Base-by-base conservation (phyloP, 2,113 vertebrate genomes). In the Pomatorhinus ruficollis region DNA sequence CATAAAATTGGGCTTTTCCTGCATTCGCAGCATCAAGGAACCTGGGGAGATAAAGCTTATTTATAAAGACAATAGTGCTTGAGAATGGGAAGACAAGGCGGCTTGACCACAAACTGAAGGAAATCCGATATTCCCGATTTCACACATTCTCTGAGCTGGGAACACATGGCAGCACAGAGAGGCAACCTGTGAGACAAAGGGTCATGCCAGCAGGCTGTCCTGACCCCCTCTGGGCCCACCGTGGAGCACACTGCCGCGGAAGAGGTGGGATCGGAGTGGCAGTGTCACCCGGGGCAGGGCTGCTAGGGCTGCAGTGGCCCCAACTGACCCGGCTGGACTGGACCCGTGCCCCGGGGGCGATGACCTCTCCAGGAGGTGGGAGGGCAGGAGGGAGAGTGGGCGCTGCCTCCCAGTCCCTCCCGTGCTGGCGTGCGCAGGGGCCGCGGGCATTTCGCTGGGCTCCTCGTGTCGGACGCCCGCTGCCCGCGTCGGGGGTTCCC, bases 401-500 rank as follows among this genome's bases (percentile, higher is more conserved):
- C 33, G 44, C 65, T 78, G 61, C 42, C 64, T 69, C 40, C n/a
- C 40, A 0, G 9, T 17, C 2, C 27, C 6, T 33, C 6, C 24
- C 0, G 45, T 25, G 78, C 39, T 47, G 35, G 37, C 24, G 3
- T 6, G 64, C 4, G 24, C 52, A 2, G 28, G 12, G 33, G 12
- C 44, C 5, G 11, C 11, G 35, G 16, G 8, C 31, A 7, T 6
- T 18, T 16, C 15, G 1, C 27, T 0, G 10, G 2, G 24, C 49
- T 13, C 8, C 53, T 22, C 40, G 7, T 0, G 23, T 12, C 35
- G 45, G 6, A 6, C 2, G 28, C 28, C 69, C 25, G 1, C 31
- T 19, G 11, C 8, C 22, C 40, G 4, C 44, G 6, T 7, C 12
- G 31, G 37, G 9, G 47, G 10, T 1, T 65, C 60, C 35, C 39